A percentile compares a stretch with the other conserved stretches of the same genome.
phyloP scores from a whole-genome alignment of 64 coral and sea anemone species.

The Montipora capricornis region DNA sequence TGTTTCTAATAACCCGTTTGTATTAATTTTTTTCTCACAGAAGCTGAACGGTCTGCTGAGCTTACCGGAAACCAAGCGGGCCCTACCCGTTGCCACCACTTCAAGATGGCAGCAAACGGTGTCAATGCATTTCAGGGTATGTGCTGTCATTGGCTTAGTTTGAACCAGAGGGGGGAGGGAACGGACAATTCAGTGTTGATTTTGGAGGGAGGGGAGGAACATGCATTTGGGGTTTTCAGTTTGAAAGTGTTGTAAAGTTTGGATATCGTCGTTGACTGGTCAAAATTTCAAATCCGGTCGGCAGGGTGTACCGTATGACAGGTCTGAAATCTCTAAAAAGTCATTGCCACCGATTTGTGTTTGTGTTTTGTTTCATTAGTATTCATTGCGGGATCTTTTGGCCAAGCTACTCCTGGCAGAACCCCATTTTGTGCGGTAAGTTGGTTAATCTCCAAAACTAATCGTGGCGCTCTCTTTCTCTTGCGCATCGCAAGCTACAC shows the following conservation, averaged over 20 bases:
- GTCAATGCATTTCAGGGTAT: slow-evolving; percentile 74
- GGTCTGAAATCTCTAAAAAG: background rate
- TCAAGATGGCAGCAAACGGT: slow-evolving; percentile 70
- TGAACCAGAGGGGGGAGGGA: background rate
- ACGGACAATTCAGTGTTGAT: background rate
- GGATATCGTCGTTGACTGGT: no score
- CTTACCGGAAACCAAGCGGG: slow-evolving; percentile 33
- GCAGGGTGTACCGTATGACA: no score
- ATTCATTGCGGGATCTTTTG: slow-evolving; percentile 88
- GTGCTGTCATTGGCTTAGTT: background rate
- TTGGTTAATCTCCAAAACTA: background rate
- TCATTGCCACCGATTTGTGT: background rate
- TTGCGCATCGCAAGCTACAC: no score
- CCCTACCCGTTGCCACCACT: slow-evolving; percentile 4
- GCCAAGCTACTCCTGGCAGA: slow-evolving; percentile 78
- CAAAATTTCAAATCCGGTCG: no score
- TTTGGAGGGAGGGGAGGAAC: background rate
- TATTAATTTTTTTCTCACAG: background rate
- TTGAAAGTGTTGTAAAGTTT: no score
- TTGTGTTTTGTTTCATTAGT: slow-evolving; percentile 60
- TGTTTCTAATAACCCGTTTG: background rate
- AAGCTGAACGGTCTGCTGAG: slow-evolving; percentile 20
- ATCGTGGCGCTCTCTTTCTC: no score
- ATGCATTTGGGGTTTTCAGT: no score
- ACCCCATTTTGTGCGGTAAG: slow-evolving; percentile 97